Evolutionary conservation across 2,797 vertebrate genomes (phyloP).

Genomic region (Urosaurus nigricauda): DNA sequence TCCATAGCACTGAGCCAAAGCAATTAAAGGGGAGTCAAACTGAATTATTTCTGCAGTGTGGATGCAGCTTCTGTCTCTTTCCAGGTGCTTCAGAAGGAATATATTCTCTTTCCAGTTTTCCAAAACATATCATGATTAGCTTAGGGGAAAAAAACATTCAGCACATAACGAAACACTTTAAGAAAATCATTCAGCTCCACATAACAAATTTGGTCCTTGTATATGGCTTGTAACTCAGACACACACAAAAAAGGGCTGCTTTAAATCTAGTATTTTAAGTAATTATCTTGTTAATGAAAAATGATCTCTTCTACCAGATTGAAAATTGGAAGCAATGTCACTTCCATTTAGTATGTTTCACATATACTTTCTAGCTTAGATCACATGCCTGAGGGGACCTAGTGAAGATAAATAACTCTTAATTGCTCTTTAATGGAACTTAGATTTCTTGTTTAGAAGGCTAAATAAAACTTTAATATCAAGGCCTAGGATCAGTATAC

Average conservation of each 20-base stretch:
- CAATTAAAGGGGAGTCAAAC: no score
- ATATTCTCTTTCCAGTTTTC: conserved; percentile 36
- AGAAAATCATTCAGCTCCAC: conserved; percentile 34
- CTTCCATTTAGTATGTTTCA: conserved; percentile 36
- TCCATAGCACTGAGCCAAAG: no score
- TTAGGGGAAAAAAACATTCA: not conserved
- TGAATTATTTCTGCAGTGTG: no score
- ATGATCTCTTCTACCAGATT: conserved; percentile 48
- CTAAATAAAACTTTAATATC: conserved; percentile 61
- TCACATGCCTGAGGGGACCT: conserved; percentile 46
- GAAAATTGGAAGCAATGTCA: conserved; percentile 41
- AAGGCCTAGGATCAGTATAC: conserved; percentile 22
- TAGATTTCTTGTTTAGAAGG: conserved; percentile 64
- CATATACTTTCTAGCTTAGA: conserved; percentile 35
- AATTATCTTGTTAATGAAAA: conserved; percentile 53
- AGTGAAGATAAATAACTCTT: conserved; percentile 45
- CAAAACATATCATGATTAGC: not conserved
- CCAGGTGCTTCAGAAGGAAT: not conserved
- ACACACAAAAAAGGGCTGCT: conserved; percentile 29
- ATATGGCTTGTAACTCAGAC: conserved; percentile 49
- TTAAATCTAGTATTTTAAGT: conserved; percentile 45
- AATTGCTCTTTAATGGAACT: conserved; percentile 65
- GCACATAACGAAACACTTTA: not conserved
- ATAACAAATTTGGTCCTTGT: conserved; percentile 23
- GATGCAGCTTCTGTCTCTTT: not conserved